Evolutionary conservation across 2,888 invertebrate species (phyloP).

Genomic region (Lasioglossum calceatum): DNA sequence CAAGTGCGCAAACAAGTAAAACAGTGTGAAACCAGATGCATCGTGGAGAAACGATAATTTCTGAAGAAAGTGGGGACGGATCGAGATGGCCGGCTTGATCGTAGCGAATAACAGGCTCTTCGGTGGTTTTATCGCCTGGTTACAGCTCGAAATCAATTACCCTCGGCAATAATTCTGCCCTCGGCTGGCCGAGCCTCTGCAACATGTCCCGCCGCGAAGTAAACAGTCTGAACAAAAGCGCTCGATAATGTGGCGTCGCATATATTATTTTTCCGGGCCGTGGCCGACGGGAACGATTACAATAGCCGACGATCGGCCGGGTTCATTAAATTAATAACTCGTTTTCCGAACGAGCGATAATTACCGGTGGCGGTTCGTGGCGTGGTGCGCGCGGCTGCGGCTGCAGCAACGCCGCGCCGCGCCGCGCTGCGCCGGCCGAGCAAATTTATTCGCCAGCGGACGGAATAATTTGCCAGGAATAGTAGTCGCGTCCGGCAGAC

Average conservation of each 20-base stretch:
- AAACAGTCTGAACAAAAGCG: slow-evolving; percentile 17
- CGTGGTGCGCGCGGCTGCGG: not conserved
- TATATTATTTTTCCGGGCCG: slow-evolving; percentile 15
- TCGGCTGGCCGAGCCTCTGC: not conserved
- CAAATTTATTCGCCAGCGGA: slow-evolving; percentile 36
- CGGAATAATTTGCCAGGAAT: slow-evolving; percentile 58
- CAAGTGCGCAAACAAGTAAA: not conserved
- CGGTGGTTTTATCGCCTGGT: not conserved
- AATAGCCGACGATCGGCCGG: slow-evolving; percentile 5
- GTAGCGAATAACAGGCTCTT: not conserved
- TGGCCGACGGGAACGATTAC: not conserved
- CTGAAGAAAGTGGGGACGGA: not conserved
- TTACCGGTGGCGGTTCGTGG: slow-evolving; percentile 5
- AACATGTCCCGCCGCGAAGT: slow-evolving; percentile 4
- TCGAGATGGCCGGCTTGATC: not conserved
- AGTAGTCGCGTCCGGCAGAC: slow-evolving; percentile 52
- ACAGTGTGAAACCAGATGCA: not conserved
- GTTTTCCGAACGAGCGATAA: slow-evolving; percentile 20
- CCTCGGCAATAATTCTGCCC: not conserved
- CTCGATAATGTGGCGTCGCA: slow-evolving; percentile 13
- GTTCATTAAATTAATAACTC: slow-evolving; percentile 16
- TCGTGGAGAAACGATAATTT: not conserved
- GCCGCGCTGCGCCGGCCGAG: no score
- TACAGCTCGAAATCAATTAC: not conserved
- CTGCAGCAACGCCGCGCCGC: not conserved